Percentiles rank a stretch among this genome's conserved stretches.
These are phyloP conservation scores for Cylas formicarius DNA, from an alignment of 1,140 invertebrate genomes.

Conservation along the genomic window DNA sequence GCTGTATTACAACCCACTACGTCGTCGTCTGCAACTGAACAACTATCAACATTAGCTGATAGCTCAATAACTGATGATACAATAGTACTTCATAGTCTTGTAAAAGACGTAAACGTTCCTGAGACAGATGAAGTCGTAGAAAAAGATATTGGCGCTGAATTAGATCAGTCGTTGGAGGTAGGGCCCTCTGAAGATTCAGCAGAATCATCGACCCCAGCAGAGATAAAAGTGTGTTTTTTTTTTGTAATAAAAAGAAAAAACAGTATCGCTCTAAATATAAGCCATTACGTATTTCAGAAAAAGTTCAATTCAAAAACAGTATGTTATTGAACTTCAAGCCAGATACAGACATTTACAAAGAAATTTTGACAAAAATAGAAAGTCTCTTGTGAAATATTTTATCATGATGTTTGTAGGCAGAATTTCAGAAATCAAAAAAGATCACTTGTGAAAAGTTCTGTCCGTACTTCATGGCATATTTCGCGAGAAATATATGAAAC, in stretches of 20 bases:
- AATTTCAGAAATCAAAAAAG: slow-evolving; percentile 13
- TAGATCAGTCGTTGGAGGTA: slow-evolving; percentile 23
- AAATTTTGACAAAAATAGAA: slow-evolving; percentile 14
- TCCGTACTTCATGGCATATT: slow-evolving; percentile 17
- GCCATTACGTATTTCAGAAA: slow-evolving; percentile 12
- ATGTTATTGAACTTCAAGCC: slow-evolving; percentile 11
- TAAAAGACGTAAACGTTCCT: slow-evolving; percentile 22
- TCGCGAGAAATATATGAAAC: slow-evolving; percentile 13
- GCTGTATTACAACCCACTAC: slow-evolving; percentile 18
- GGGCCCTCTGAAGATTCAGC: slow-evolving; percentile 18
- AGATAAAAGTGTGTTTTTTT: slow-evolving; percentile 25
- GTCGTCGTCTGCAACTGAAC: slow-evolving; percentile 13
- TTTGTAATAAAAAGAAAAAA: slow-evolving; percentile 19
- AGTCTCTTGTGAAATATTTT: slow-evolving; percentile 6
- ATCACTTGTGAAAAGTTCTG: slow-evolving; percentile 14
- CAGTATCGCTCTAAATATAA: slow-evolving; percentile 17
- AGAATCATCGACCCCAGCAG: no score
- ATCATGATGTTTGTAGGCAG: slow-evolving; percentile 12
- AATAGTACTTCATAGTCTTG: slow-evolving; percentile 18
- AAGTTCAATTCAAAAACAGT: slow-evolving; percentile 9
- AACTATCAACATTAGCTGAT: slow-evolving; percentile 20
- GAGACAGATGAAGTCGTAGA: no score
- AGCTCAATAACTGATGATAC: slow-evolving; percentile 19
- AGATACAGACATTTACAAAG: slow-evolving; percentile 14
- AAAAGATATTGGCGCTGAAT: slow-evolving; percentile 25